Evolutionary conservation across 2,797 vertebrate genomes (phyloP).

Genomic region (Scleropages formosus): DNA sequence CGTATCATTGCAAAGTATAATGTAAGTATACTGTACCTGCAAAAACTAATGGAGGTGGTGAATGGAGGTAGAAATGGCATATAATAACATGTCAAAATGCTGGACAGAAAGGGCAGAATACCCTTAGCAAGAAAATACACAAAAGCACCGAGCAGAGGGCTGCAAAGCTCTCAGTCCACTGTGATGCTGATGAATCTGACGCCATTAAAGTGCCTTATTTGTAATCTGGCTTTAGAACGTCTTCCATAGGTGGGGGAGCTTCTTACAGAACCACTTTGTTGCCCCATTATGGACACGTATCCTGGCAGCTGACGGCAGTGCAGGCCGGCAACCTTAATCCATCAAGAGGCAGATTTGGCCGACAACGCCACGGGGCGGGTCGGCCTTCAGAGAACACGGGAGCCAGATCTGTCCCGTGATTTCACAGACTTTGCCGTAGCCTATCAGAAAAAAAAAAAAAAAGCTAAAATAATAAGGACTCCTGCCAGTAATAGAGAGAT

Average conservation of each 20-base stretch:
- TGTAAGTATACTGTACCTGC: background rate
- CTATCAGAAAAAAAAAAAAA: background rate
- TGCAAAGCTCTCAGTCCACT: background rate
- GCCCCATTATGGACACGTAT: slow-evolving; percentile 25
- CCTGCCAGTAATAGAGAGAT: slow-evolving; percentile 28
- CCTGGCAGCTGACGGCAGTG: slow-evolving; percentile 35
- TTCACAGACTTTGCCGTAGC: slow-evolving; percentile 21
- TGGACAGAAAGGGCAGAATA: slow-evolving; percentile 46
- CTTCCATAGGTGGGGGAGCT: slow-evolving; percentile 25
- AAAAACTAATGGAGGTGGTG: background rate
- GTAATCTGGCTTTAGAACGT: slow-evolving; percentile 29
- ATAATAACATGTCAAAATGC: slow-evolving; percentile 20
- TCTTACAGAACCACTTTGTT: slow-evolving; percentile 33
- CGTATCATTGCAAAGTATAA: no score
- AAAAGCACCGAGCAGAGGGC: background rate
- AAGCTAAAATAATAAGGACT: slow-evolving; percentile 24
- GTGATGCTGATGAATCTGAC: slow-evolving; percentile 26
- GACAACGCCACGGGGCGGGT: slow-evolving; percentile 25
- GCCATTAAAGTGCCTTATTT: slow-evolving; percentile 19
- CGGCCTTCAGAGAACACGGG: slow-evolving; percentile 8
- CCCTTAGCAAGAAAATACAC: slow-evolving; percentile 48
- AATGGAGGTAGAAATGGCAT: background rate
- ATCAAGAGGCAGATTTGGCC: slow-evolving; percentile 31
- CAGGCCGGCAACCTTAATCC: slow-evolving; percentile 34
- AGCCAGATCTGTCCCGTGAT: slow-evolving; percentile 24